phyloP scores from a whole-genome alignment of 2,888 invertebrate genomes.

The Scaptomyza parva region DNA sequence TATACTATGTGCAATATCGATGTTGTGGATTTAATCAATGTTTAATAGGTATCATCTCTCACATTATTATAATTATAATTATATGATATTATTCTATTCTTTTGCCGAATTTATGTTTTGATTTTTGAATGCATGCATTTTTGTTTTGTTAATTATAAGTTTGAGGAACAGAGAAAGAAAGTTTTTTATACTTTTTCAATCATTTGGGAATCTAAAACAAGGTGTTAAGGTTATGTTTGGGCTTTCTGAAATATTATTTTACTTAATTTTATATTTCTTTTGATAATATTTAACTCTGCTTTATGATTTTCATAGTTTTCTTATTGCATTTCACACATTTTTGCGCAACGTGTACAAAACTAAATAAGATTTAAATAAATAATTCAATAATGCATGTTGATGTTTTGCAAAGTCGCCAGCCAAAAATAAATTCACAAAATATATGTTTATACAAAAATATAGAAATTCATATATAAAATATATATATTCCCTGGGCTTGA shows the following conservation, averaged over 20 bases:
- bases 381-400: constrained; percentile 76
- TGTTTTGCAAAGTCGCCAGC: constrained; percentile 67
- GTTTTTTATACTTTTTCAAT: too few species aligned
- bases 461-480: constrained; percentile 23
- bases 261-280: background rate
- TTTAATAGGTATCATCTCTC: constrained; percentile 73
- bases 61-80: constrained; percentile 38
- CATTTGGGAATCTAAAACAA: too few species aligned
- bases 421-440: constrained; percentile 33
- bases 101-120: constrained; percentile 16
- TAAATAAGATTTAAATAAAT: constrained; percentile 24
- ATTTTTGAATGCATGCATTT: constrained; percentile 28
- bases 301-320: constrained; percentile 3
- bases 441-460: constrained; percentile 43
- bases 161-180: too few species aligned
- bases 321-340: constrained; percentile 35
- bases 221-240: too few species aligned
- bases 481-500: constrained; percentile 53
- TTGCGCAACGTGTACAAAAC: constrained; percentile 58
- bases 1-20: constrained; percentile 78
- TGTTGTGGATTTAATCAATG: constrained; percentile 82
- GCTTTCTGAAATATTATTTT: background rate
- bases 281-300: background rate
- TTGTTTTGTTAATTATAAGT: background rate
- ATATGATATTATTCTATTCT: constrained; percentile 1